These are phyloP conservation scores for Oligia strigilis DNA, from an alignment of 2,888 invertebrate genomes.

Conservation along the genomic window DNA sequence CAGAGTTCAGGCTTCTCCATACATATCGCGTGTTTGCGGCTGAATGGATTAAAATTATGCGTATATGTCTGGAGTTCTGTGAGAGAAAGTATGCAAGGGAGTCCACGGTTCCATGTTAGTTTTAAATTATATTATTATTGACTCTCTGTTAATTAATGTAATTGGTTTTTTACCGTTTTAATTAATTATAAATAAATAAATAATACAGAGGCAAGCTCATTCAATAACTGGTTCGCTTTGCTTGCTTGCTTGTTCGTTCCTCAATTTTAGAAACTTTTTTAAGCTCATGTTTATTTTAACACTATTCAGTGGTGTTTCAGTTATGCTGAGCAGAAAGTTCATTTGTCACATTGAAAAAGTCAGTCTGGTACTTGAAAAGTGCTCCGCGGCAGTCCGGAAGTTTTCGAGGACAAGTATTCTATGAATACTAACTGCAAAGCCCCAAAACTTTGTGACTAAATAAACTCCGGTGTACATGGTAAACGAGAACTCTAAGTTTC, in stretches of 20 bases:
- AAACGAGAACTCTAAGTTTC: slow-evolving; percentile 50
- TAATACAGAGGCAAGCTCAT: neutral
- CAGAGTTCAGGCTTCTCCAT: neutral
- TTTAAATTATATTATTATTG: too few relatives aligned
- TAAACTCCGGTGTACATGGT: slow-evolving; percentile 39
- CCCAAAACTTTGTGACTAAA: slow-evolving; percentile 43
- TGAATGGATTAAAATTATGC: too few relatives aligned
- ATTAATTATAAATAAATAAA: too few relatives aligned
- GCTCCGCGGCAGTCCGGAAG: neutral
- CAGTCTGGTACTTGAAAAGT: neutral
- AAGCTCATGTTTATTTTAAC: neutral
- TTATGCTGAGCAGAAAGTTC: neutral
- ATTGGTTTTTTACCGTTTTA: too few relatives aligned
- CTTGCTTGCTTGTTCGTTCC: too few relatives aligned
- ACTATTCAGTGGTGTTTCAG: neutral
- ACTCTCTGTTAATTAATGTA: too few relatives aligned
- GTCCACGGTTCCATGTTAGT: too few relatives aligned
- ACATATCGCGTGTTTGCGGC: neutral
- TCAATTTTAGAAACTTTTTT: too few relatives aligned
- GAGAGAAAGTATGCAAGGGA: too few relatives aligned
- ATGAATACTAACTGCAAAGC: slow-evolving; percentile 55
- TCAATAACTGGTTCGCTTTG: neutral
- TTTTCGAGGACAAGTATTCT: slow-evolving; percentile 6
- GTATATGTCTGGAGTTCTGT: too few relatives aligned
- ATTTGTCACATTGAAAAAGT: neutral